A percentile compares a stretch with the other conserved stretches of the same genome.
Conservation (phyloP, 2,797 vertebrate genomes). For the Capromys pilorides region DNA sequence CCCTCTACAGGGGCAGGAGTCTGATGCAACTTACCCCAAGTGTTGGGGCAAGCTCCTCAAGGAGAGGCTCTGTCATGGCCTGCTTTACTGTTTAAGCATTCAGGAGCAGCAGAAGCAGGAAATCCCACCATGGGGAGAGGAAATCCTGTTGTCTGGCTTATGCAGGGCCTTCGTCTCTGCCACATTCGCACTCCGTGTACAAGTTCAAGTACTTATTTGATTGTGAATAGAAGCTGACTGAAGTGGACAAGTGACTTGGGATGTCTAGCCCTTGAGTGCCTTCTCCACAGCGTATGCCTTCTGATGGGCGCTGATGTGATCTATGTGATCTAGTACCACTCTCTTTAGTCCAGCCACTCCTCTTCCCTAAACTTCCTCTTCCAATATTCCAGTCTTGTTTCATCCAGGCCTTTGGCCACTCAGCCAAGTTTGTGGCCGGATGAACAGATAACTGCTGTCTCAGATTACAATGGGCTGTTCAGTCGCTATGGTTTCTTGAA, state of each 20-base stretch:
- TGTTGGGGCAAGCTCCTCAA: background rate
- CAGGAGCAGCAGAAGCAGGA: background rate
- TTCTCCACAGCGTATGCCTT: background rate
- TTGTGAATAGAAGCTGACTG: background rate
- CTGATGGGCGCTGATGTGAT: background rate
- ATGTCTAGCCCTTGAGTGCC: background rate
- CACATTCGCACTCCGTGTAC: background rate
- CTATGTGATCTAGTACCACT: background rate
- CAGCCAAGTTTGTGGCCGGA: background rate
- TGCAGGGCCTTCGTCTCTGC: background rate
- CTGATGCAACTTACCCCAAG: background rate
- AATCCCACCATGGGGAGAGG: background rate
- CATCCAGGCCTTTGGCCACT: background rate
- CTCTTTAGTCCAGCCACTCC: background rate
- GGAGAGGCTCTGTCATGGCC: background rate
- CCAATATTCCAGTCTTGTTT: background rate
- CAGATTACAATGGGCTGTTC: background rate
- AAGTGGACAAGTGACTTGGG: background rate
- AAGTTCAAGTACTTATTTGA: background rate
- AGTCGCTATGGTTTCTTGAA: background rate
- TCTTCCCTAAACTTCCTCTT: background rate
- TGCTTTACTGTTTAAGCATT: background rate
- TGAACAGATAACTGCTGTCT: background rate
- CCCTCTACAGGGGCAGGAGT: background rate
- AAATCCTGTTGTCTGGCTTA: background rate